Conservation (phyloP, 2,113 vertebrate genomes). For the Mormyrus lacerda region DNA sequence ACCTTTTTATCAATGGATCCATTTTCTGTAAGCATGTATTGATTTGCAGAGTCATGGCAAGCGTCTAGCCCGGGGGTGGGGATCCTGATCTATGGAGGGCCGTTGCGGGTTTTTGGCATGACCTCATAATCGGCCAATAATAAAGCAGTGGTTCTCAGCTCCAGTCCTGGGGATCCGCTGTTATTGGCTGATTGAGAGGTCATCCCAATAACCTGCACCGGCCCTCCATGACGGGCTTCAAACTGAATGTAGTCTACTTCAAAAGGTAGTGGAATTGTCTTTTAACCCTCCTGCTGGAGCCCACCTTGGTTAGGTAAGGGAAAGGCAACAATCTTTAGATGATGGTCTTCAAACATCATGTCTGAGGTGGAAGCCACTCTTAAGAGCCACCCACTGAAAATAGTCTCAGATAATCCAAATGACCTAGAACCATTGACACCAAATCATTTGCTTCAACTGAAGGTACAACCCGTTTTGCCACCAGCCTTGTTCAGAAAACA, state of each 20-base stretch:
- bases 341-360: background rate
- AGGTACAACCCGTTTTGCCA: background rate
- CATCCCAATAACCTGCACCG: too few relatives aligned
- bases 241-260: background rate
- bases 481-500: background rate
- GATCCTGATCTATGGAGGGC: too few relatives aligned
- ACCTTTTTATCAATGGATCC: background rate
- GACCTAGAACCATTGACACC: background rate
- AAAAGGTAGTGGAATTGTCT: background rate
- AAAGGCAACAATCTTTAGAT: background rate
- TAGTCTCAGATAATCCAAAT: background rate
- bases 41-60: background rate
- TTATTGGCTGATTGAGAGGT: too few relatives aligned
- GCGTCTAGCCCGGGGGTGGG: background rate
- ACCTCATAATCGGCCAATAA: too few relatives aligned
- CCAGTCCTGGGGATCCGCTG: too few relatives aligned
- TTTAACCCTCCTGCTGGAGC: background rate
- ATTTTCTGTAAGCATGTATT: background rate
- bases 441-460: background rate
- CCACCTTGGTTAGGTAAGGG: background rate
- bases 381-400: background rate
- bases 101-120: too few relatives aligned
- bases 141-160: too few relatives aligned
- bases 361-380: background rate
- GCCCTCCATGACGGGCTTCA: background rate